A percentile compares a stretch with the other conserved stretches of the same genome.
phyloP scores from a whole-genome alignment of 2,797 vertebrate species.

The Argyrosomus regius region DNA sequence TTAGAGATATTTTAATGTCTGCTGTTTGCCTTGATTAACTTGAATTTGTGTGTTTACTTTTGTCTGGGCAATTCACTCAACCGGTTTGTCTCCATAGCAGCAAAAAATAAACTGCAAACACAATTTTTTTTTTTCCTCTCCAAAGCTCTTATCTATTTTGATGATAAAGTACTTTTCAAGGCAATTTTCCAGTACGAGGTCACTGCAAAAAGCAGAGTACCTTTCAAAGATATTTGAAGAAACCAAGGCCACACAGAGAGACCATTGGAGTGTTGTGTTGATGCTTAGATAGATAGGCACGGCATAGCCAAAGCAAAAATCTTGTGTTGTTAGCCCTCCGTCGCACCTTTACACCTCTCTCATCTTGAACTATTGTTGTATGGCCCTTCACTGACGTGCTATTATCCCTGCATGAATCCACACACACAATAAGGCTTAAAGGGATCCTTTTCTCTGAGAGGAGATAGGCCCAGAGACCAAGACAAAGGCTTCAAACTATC shows the following conservation, averaged over 20 bases:
- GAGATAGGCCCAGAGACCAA: slow-evolving; percentile 51
- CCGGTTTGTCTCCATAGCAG: slow-evolving; percentile 56
- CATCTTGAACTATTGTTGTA: slow-evolving; percentile 78
- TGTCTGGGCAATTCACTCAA: slow-evolving; percentile 16
- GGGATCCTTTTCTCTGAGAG: slow-evolving; percentile 63
- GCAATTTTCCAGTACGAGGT: slow-evolving; percentile 50
- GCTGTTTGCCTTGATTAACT: not conserved
- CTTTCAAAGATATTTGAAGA: slow-evolving; percentile 51
- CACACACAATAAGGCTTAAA: slow-evolving; percentile 60
- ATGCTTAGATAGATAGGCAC: slow-evolving; percentile 76
- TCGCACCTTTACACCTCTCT: slow-evolving; percentile 79
- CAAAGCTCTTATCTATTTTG: slow-evolving; percentile 58
- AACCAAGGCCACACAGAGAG: slow-evolving; percentile 75
- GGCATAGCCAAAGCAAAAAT: slow-evolving; percentile 78
- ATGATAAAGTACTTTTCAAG: slow-evolving; percentile 61
- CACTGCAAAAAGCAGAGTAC: slow-evolving; percentile 27
- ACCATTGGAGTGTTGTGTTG: slow-evolving; percentile 52
- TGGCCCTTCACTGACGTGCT: slow-evolving; percentile 57
- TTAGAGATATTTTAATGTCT: slow-evolving; percentile 1
- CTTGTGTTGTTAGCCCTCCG: slow-evolving; percentile 50
- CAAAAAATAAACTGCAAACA: slow-evolving; percentile 55
- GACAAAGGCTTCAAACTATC: slow-evolving; percentile 76
- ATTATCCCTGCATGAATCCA: slow-evolving; percentile 63
- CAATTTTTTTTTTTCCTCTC: not conserved
- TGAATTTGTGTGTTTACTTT: slow-evolving; percentile 26